These are phyloP conservation scores for Puma concolor DNA, from an alignment of 2,113 vertebrate genomes.

Conservation along the genomic window DNA sequence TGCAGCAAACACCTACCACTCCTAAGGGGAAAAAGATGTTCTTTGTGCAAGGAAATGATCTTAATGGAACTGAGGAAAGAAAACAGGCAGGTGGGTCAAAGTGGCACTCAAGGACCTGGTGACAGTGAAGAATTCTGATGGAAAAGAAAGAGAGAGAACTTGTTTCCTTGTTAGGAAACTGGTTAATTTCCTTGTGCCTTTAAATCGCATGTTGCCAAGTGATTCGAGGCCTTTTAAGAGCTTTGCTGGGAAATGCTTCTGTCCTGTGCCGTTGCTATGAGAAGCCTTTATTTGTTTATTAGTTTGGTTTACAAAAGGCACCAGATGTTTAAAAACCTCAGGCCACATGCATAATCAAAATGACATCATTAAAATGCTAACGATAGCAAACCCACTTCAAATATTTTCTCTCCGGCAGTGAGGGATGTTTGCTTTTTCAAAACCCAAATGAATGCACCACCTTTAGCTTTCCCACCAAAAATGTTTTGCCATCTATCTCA, in stretches of 20 bases:
- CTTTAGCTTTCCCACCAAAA: slow-evolving; percentile 55
- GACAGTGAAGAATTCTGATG: slow-evolving; percentile 40
- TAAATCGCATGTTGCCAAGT: slow-evolving; percentile 71
- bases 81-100: background rate
- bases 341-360: slow-evolving; percentile 75
- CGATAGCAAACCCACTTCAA: slow-evolving; percentile 69
- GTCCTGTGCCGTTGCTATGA: slow-evolving; percentile 72
- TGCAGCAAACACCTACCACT: background rate
- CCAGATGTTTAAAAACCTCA: slow-evolving; percentile 80
- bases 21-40: background rate
- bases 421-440: slow-evolving; percentile 11
- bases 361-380: slow-evolving; percentile 78
- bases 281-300: slow-evolving; percentile 80
- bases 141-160: slow-evolving; percentile 12
- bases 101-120: background rate
- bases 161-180: background rate
- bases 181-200: slow-evolving; percentile 48
- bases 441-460: background rate
- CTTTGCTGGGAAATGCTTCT: slow-evolving; percentile 78
- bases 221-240: slow-evolving; percentile 63
- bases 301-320: slow-evolving; percentile 78
- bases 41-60: background rate
- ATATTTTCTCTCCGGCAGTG: slow-evolving; percentile 52
- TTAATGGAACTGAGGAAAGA: background rate
- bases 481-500: background rate